A percentile compares a stretch with the other conserved stretches of the same genome.
Conservation (phyloP, 2,113 vertebrate species). For the Syngnathus typhle region DNA sequence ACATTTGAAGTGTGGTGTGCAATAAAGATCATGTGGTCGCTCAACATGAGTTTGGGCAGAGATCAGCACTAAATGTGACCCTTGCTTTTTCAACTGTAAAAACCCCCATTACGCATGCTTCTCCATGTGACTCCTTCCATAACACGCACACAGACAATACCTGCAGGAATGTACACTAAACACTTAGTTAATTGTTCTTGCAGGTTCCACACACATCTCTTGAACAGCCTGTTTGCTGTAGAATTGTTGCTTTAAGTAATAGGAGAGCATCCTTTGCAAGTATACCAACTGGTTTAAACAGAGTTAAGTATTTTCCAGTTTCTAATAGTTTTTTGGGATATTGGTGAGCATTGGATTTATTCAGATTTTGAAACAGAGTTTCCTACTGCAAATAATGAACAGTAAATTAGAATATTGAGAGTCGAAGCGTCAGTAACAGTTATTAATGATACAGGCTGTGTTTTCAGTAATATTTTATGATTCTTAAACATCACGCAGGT, state of each 20-base stretch:
- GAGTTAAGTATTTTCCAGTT: constrained; percentile 2
- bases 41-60: constrained; percentile 1
- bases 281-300: constrained; percentile 40
- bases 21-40: not conserved
- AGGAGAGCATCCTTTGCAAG: constrained; percentile 24
- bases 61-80: not conserved
- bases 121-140: constrained; percentile 21
- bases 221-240: constrained; percentile 23
- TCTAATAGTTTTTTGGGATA: constrained; percentile 1
- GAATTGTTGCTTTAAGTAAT: constrained; percentile 11
- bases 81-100: constrained; percentile 2
- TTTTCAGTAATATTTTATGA: not conserved
- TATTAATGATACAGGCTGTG: not conserved
- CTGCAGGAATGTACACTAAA: constrained; percentile 14
- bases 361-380: not conserved
- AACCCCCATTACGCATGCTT: constrained; percentile 11
- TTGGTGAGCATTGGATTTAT: not conserved
- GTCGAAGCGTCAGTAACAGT: not conserved
- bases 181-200: constrained; percentile 13
- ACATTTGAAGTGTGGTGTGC: not conserved
- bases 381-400: not conserved
- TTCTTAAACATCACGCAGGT: not conserved
- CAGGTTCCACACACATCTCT: constrained; percentile 13
- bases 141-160: constrained; percentile 5
- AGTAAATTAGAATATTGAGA: no score